Evolutionary conservation across 2,888 invertebrate species (phyloP), one percentile per base, ranked within the genome.

Genomic region (Biston stratarius): DNA sequence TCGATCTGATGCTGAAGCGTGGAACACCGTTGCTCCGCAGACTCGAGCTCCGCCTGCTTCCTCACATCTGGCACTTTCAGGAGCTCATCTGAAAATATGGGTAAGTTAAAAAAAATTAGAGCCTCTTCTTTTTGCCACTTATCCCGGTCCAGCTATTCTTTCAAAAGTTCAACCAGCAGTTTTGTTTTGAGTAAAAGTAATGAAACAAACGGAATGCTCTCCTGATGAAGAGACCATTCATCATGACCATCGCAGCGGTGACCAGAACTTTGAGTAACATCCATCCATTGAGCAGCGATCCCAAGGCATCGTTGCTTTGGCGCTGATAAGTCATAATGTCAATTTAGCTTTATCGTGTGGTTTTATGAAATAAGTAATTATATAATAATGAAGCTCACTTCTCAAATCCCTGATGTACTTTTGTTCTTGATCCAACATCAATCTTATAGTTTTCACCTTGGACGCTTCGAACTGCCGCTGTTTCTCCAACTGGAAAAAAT

Each of bases 341-440:
- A 24, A 24, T 24, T 24, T 24, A 24, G 24, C 24, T 24, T 24
- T 24, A 3, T 24, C 24, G 24, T 24, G 24, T 24, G 38, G 38
- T 38, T 38, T 8, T 8, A 48, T 5, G 10, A 5, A 48, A 10
- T 24, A 5, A 24, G 9, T 6, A 11, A 7, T n/a, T n/a, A n/a
- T n/a, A 5, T 15, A 59, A 59, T 47, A 40, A 47, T 40, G 42
- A 12, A 48, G 94, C 90, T 96, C 94, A 91, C 96, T 96, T 70
- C 97, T 95, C 69, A 98, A 91, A 77, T 96, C 95, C 78, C 97
- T 96, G 77, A 97, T 95, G 88, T 97, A 97, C 79, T 96, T 95
- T 87, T 96, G 96, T 82, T 98, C 98, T 80, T 97, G 96, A 80
- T 98, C 98, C 74, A 98, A 94, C 99, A 99, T 99, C 82, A 98